A percentile compares a stretch with the other conserved stretches of the same genome.
These are phyloP conservation scores for Scartelaos histophorus DNA, from an alignment of 2,113 vertebrate species.

Conservation along the genomic window DNA sequence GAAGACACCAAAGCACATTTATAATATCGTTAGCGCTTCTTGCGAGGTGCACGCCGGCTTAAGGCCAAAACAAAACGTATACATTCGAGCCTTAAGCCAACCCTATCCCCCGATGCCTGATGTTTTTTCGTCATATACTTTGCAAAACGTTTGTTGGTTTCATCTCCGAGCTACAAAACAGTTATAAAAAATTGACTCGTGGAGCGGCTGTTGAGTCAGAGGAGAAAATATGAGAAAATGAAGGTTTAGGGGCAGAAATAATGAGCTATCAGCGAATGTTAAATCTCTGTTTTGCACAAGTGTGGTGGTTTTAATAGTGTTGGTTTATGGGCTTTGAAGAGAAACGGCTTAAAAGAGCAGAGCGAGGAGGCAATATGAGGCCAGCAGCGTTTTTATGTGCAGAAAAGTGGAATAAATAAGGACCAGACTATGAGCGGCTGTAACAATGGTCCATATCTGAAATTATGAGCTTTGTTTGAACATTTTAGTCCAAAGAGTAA, in stretches of 20 bases:
- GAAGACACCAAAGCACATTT: neutral
- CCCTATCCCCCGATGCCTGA: neutral
- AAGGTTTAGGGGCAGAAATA: neutral
- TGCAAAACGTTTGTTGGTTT: neutral
- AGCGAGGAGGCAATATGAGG: neutral
- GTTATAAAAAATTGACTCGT: neutral
- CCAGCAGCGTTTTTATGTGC: neutral
- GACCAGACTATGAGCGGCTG: too few relatives aligned
- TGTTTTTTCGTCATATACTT: neutral
- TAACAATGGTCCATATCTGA: too few relatives aligned
- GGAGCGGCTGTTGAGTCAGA: neutral
- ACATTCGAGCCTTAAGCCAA: neutral
- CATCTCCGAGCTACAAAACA: neutral
- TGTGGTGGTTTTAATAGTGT: neutral
- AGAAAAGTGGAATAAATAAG: neutral
- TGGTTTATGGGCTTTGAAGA: neutral
- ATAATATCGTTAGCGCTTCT: neutral
- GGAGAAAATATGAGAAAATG: neutral
- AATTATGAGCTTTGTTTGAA: too few relatives aligned
- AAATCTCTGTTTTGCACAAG: neutral
- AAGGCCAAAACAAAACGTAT: conserved; percentile 1
- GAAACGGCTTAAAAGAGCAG: neutral
- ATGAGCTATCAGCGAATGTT: neutral
- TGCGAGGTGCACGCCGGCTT: neutral
- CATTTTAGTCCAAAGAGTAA: too few relatives aligned